Evolutionary conservation across 2,797 vertebrate genomes (phyloP), one percentile per base, ranked within the genome.

Genomic region (Borostomias antarcticus): DNA sequence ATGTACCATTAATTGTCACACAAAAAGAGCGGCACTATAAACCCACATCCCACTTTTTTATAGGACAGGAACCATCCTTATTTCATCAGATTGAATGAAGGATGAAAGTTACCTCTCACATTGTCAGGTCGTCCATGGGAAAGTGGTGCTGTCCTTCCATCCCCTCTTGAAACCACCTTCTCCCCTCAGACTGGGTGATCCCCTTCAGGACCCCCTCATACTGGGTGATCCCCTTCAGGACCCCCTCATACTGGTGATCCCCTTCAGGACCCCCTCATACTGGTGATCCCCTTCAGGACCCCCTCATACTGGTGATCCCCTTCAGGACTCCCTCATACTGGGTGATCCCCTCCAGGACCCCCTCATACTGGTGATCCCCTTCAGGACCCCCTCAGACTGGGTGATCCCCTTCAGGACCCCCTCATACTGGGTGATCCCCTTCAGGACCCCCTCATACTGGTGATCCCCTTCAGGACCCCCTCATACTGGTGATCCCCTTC

Each of bases 1-100:
- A 77, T 81, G 84, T 85, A 82, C 86, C 84, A 79, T 82, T 80
- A 87, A 80, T 82, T 82, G 76, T 83, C 80, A 78, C 40, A 76
- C 50, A 48, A 33, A 21, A 72, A 48, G 58, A 76, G 62, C 21
- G 63, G 59, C 47, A 59, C 71, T 66, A 69, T 70, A 68, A 71
- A 69, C 7, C 58, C 61, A 67, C 72, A 76, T 43, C 69, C 70
- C 56, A 78, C 29, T 64, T 76, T 60, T 37, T 69, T 70, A 23
- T n/a, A 35, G 33, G 23, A 45, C 52, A 64, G 76, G 58, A 56
- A 67, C 62, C 35, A 62, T 23, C 68, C 63, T 33, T 58, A 56
- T 1, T 74, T n/a, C 17, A 6, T 74, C 23, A 69, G 17, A 61
- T 17, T 15, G 15, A 64, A 45, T 59, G 25, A 75, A 45, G 30